These are phyloP conservation scores for Aphodius sticticus DNA, from an alignment of 2,888 invertebrate genomes.

Conservation along the genomic window DNA sequence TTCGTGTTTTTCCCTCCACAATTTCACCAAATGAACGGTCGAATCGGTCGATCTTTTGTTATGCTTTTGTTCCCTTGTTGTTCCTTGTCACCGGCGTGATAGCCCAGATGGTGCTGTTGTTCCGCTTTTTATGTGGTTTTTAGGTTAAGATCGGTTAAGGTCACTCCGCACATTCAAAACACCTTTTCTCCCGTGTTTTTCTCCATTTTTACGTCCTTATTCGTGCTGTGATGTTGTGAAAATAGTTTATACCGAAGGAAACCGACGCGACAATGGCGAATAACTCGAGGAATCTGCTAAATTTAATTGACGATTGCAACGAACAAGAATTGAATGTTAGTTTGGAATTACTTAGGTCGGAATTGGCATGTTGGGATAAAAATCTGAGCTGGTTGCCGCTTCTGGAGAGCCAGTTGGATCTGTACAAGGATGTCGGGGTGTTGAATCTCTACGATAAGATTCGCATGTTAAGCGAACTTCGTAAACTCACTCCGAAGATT, in stretches of 20 bases:
- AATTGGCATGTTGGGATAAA: not conserved
- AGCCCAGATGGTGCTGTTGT: not conserved
- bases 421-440: not conserved
- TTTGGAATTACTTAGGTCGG: not conserved
- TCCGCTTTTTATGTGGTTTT: not conserved
- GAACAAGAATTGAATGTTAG: not conserved
- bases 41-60: too few relatives aligned
- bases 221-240: not conserved
- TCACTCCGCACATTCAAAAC: not conserved
- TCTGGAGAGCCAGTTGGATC: not conserved
- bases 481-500: not conserved
- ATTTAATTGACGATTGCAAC: not conserved
- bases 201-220: not conserved
- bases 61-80: too few relatives aligned
- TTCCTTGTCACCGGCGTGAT: too few relatives aligned
- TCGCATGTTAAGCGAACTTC: not conserved
- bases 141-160: not conserved
- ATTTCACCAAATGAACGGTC: too few relatives aligned
- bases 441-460: not conserved
- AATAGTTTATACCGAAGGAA: not conserved
- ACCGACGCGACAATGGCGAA: not conserved
- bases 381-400: not conserved
- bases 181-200: not conserved
- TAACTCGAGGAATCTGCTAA: not conserved
- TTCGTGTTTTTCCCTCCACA: too few relatives aligned